phyloP scores from a whole-genome alignment of 2,113 vertebrate genomes.

The Cardinalis cardinalis region DNA sequence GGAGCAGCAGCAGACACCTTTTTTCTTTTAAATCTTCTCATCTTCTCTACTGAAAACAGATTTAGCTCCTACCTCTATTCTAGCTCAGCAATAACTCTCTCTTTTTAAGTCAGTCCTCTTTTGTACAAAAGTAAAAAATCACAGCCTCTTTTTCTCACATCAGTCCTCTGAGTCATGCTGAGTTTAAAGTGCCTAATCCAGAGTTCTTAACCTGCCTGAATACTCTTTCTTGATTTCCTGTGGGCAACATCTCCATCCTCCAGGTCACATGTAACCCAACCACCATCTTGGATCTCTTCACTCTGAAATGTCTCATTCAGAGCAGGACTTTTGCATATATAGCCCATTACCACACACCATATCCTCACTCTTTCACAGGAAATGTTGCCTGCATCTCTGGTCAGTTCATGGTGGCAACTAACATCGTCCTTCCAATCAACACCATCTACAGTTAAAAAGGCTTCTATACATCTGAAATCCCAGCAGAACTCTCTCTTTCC shows the following conservation, averaged over 20 bases:
- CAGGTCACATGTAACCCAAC: background rate
- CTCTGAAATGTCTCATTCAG: background rate
- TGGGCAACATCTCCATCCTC: background rate
- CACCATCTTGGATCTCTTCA: background rate
- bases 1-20: background rate
- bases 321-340: background rate
- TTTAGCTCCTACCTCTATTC: background rate
- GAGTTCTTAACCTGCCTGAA: background rate
- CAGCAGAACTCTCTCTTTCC: background rate
- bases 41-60: background rate
- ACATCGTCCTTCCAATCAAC: background rate
- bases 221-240: background rate
- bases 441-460: background rate
- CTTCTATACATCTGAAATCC: background rate
- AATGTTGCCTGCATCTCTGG: background rate
- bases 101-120: background rate
- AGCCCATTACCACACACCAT: background rate
- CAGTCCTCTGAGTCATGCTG: background rate
- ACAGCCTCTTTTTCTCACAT: background rate
- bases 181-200: background rate
- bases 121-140: background rate
- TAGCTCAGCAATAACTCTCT: background rate
- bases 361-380: background rate
- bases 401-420: background rate
- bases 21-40: constrained; percentile 3